These are phyloP conservation scores for Prunella himalayana DNA, from an alignment of 2,113 vertebrate genomes.

Conservation along the genomic window DNA sequence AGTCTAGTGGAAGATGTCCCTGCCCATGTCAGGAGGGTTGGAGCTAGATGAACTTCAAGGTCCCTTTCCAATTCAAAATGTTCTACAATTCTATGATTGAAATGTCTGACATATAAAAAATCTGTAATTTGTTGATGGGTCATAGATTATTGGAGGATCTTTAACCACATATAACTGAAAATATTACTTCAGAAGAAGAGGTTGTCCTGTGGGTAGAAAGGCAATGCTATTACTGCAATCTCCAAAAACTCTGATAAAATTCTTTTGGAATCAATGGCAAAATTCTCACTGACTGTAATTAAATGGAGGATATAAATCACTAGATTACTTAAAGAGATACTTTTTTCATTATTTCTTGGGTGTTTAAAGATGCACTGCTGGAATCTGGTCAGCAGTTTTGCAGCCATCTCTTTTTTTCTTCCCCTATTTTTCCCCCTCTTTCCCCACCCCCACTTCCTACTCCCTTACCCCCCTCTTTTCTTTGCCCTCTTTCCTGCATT, in stretches of 20 bases:
- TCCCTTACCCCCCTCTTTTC: fast-evolving
- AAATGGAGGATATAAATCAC: background rate
- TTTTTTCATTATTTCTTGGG: background rate
- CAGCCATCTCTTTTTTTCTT: background rate
- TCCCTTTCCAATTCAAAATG: background rate
- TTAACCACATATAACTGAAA: background rate
- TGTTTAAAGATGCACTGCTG: background rate
- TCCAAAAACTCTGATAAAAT: background rate
- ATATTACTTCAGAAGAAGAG: background rate
- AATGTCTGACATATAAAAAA: background rate
- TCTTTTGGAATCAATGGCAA: background rate
- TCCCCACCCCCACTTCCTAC: fast-evolving
- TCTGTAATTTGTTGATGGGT: background rate
- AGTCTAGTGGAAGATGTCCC: background rate
- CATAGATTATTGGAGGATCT: background rate
- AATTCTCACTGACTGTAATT: background rate
- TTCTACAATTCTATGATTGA: background rate
- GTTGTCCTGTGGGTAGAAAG: background rate
- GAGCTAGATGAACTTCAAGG: background rate
- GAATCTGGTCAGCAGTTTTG: background rate
- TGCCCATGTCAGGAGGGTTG: background rate
- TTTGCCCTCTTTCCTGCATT: background rate
- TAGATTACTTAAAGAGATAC: background rate
- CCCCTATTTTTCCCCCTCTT: background rate
- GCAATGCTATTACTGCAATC: background rate